phyloP scores from a whole-genome alignment of 2,113 vertebrate species.

The Notarius quadriscutis region DNA sequence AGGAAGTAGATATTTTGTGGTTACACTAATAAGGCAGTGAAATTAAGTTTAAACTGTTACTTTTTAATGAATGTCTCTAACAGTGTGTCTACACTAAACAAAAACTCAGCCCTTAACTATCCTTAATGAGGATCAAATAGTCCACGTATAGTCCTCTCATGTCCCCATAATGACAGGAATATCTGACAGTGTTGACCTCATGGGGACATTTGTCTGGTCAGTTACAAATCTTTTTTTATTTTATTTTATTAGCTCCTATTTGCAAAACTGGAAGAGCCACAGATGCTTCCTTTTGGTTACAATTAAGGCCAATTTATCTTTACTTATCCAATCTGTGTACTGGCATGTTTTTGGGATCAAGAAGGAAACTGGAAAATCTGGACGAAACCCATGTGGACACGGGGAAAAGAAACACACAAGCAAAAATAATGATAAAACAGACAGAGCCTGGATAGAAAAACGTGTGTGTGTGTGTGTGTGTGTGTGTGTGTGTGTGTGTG shows the following conservation, averaged over 20 bases:
- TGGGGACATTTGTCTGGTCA: background rate
- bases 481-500: conserved; percentile 11
- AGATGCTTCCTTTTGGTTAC: background rate
- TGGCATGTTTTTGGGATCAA: background rate
- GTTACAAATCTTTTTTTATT: too few species aligned
- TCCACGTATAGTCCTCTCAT: background rate
- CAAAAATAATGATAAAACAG: background rate
- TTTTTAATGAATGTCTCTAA: background rate
- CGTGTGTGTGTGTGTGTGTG: background rate
- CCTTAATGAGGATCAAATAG: background rate
- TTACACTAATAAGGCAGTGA: background rate
- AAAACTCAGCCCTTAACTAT: background rate
- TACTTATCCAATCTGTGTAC: too few species aligned
- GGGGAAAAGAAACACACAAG: background rate
- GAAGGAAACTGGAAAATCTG: background rate
- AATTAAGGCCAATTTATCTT: too few species aligned
- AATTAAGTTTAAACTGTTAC: background rate
- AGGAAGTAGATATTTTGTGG: background rate
- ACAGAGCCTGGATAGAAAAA: background rate
- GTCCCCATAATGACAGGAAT: background rate
- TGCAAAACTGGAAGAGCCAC: background rate
- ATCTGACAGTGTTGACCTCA: background rate
- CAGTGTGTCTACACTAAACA: background rate
- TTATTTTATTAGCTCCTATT: background rate
- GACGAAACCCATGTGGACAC: background rate